Evolutionary conservation across 2,888 invertebrate species (phyloP).

Genomic region (Drosophila phalerata): DNA sequence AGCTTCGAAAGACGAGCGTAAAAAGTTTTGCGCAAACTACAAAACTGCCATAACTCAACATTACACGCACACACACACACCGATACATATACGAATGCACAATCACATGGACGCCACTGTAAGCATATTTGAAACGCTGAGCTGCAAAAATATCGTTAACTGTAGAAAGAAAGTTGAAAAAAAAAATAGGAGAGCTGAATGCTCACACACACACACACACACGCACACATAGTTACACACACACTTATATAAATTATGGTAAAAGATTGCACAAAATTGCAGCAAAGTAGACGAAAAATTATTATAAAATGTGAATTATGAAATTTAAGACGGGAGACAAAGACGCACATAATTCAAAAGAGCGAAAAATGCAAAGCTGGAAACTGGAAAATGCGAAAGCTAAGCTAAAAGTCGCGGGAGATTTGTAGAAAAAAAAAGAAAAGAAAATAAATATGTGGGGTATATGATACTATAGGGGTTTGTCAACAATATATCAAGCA

Average conservation of each 20-base stretch:
- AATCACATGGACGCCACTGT: constrained; percentile 18
- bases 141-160: constrained; percentile 62
- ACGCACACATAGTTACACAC: constrained; percentile 12
- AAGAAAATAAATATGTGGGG: constrained; percentile 9
- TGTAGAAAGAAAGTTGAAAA: constrained; percentile 53
- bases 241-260: constrained; percentile 68
- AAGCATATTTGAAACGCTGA: constrained; percentile 66
- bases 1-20: constrained; percentile 58
- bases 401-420: constrained; percentile 55
- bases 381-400: constrained; percentile 23
- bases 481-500: constrained; percentile 73
- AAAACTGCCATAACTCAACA: constrained; percentile 80
- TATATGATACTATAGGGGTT: constrained; percentile 20
- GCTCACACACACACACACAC: constrained; percentile 30
- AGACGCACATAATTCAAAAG: constrained; percentile 72
- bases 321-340: constrained; percentile 78
- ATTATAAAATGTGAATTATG: constrained; percentile 80
- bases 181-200: constrained; percentile 43
- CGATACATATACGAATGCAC: constrained; percentile 24
- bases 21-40: constrained; percentile 74
- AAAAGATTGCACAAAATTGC: constrained; percentile 79
- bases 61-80: constrained; percentile 56
- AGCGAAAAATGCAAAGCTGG: constrained; percentile 23
- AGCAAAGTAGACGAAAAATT: constrained; percentile 78
- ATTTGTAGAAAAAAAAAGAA: constrained; percentile 11